phyloP scores from a whole-genome alignment of 1,140 invertebrate genomes.

The Brachystomella parvula region DNA sequence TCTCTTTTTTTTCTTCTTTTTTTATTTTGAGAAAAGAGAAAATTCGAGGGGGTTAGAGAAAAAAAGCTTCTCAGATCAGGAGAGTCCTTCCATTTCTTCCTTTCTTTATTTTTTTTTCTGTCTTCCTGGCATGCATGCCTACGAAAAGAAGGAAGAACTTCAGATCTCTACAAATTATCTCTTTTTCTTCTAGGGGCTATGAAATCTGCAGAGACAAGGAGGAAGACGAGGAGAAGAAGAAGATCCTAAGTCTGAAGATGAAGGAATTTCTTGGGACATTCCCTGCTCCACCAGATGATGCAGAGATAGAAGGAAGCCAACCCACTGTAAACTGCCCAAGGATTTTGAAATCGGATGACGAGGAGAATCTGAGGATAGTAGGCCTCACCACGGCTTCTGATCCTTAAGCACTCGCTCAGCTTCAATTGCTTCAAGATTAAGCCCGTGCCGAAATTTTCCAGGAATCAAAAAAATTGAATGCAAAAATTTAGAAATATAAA shows the following conservation, averaged over 20 bases:
- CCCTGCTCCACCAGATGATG: too few relatives aligned
- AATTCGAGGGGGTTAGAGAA: constrained; percentile 30
- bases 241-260: neutral
- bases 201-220: neutral
- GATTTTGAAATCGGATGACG: too few relatives aligned
- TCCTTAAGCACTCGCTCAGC: too few relatives aligned
- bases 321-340: neutral
- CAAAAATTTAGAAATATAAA: too few relatives aligned
- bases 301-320: neutral
- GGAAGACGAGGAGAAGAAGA: too few relatives aligned
- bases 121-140: neutral
- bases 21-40: constrained; percentile 31
- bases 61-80: neutral
- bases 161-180: constrained; percentile 30
- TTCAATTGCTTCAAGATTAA: too few relatives aligned
- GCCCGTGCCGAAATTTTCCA: too few relatives aligned
- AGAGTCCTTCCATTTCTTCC: constrained; percentile 4
- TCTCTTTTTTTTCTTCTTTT: too few relatives aligned
- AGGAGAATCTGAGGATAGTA: too few relatives aligned
- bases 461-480: too few relatives aligned
- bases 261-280: neutral
- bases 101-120: constrained; percentile 9
- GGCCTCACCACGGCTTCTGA: too few relatives aligned
- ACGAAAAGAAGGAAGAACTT: neutral
- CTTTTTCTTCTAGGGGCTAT: constrained; percentile 28